Base-by-base conservation (phyloP, 2,113 vertebrate species). In the Brevimyrus niger region DNA sequence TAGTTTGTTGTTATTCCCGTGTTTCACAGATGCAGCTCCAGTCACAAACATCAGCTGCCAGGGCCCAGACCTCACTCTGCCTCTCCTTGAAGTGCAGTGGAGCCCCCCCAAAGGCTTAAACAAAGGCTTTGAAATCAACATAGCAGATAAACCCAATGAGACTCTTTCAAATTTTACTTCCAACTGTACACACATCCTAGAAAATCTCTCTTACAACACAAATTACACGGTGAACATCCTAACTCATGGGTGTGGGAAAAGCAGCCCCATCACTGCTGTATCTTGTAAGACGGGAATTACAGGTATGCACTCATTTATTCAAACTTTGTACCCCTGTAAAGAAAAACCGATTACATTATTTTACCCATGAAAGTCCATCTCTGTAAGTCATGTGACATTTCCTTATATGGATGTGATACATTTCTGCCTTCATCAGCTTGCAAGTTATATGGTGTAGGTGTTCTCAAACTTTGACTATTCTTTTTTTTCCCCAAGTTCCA, bases 271-370 rank as follows among this genome's bases (percentile, higher is more conserved):
- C 8, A 6, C 3, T 5, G 35, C 8, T 17, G 2, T 15, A n/a
- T n/a, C 55, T 2, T 87, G 87, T 65, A 65, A 46, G 87, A 87
- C 87, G 0, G 87, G 87, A 19, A 87, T 87, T 23, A 87, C 87
- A 65, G 87, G 87, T 87, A 65, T 44, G 53, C 42, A 35, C 27
- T 87, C 31, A 13, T 19, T 19, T 35, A 53, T 42, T 55, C n/a
- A 11, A 55, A n/a, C 48, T 15, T 19, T 42, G n/a, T 47, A 10
- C 0, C 44, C 5, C 1, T 19, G 35, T 42, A 42, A 84, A 44
- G 38, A 27, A 21, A 84, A 47, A 47, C 9, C 10, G 9, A 47
- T 44, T 44, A 84, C 7, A 87, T 27, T 19, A 7, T 17, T 51
- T 38, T 55, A 87, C 10, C 7, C 23, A 35, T 42, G 85, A 10